Conservation (phyloP, 2,888 invertebrate genomes). For the Polyommatus iphigenia region DNA sequence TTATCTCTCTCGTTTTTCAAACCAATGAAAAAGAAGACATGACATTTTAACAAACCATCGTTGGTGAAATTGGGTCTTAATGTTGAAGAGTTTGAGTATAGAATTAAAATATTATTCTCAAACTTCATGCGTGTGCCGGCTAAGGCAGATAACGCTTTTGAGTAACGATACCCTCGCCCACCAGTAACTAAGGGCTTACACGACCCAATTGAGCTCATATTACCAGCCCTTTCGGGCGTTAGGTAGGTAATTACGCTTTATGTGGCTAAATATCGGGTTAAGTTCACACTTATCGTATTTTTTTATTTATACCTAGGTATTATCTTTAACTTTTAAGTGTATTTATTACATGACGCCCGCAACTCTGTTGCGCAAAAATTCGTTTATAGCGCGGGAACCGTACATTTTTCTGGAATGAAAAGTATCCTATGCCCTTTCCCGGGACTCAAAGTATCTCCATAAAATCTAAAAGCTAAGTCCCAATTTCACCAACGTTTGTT, state of each 20-base stretch:
- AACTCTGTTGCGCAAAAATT: no score
- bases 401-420: no score
- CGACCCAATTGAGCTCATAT: conserved; percentile 9
- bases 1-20: no score
- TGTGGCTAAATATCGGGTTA: background rate
- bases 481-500: no score
- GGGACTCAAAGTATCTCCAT: no score
- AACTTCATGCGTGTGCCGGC: background rate
- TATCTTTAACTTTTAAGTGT: background rate
- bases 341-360: no score
- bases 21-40: no score
- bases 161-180: conserved; percentile 9
- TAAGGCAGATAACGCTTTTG: conserved; percentile 17
- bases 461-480: no score
- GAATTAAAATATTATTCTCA: background rate
- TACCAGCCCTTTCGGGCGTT: conserved; percentile 7
- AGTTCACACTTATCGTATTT: background rate
- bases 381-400: no score
- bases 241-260: conserved; percentile 4
- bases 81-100: background rate
- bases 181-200: conserved; percentile 8
- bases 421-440: no score
- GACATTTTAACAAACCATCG: no score
- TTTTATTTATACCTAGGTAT: background rate
- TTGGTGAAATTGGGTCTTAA: no score